phyloP scores from a whole-genome alignment of 2,888 invertebrate species.

The Labia minor region DNA sequence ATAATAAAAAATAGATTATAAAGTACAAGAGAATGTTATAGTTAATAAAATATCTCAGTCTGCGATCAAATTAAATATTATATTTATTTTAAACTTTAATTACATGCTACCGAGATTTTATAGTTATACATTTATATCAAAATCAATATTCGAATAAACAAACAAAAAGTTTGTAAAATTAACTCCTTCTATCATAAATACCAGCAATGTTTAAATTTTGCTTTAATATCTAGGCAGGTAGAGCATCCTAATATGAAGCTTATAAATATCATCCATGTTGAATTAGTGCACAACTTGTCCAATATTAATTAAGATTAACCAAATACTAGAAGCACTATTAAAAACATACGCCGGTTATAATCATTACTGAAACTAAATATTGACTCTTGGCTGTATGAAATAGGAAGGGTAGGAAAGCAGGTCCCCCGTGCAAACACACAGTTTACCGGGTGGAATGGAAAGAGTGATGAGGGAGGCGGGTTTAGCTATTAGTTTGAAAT shows the following conservation, averaged over 20 bases:
- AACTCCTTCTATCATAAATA: too few species aligned
- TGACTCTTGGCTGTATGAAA: constrained; percentile 5
- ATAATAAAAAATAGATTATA: too few species aligned
- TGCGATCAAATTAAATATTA: too few species aligned
- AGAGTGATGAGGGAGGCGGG: not conserved
- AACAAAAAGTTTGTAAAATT: too few species aligned
- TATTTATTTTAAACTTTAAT: too few species aligned
- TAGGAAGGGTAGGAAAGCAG: not conserved
- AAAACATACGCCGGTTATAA: not conserved
- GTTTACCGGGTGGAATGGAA: not conserved
- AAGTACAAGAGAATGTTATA: too few species aligned
- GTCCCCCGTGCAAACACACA: not conserved
- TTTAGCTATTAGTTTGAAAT: not conserved
- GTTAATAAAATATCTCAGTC: too few species aligned
- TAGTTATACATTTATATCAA: too few species aligned
- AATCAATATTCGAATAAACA: too few species aligned
- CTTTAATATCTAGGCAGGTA: too few species aligned
- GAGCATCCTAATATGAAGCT: not conserved
- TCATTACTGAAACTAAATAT: not conserved
- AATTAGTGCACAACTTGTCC: not conserved
- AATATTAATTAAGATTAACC: constrained; percentile 13
- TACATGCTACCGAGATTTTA: too few species aligned
- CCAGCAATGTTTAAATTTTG: too few species aligned
- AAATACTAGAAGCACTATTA: not conserved
- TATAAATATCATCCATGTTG: not conserved